Evolutionary conservation across 2,113 vertebrate genomes (phyloP), one percentile per base, ranked within the genome.

Genomic region (Nematolebias whitei): DNA sequence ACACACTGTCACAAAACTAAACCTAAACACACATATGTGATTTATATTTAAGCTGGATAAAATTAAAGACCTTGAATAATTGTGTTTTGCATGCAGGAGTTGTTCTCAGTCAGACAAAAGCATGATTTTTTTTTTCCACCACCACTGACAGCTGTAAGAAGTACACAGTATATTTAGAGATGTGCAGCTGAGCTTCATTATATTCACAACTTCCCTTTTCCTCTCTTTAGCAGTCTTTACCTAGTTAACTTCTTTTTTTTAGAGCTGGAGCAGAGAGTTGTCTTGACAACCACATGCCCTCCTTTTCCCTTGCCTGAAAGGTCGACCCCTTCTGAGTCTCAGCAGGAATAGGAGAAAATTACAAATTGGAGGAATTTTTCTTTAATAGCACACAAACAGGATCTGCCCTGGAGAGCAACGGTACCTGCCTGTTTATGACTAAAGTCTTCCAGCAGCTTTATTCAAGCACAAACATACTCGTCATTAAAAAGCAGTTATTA

Each of bases 201-300:
- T 50, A 53, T 76, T 79, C 68, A 65, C 50, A 70, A 64, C 63
- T 67, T 74, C 53, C 60, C 64, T 43, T 18, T 54, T 32, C 20
- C 55, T 22, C 63, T 38, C 26, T 29, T 16, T 35, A 18, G 52
- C 52, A 68, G 19, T 48, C 39, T 75, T 35, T 60, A 55, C 57
- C 58, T 63, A 26, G 61, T 5, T 44, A 20, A 50, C 49, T 43
- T 62, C 68, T 26, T 57, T 53, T 54, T 67, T 48, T 63, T 20
- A 18, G 18, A 47, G 63, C 39, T 20, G 49, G 58, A 39, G 62
- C 53, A 53, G 32, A 19, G 51, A 69, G 84, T 89, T 85, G 83
- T 87, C 86, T 75, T 89, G 85, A 84, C 87, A 87, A 90, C 86
- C 67, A 60, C 61, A 71, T 78, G 73, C 71, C 66, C 15, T 75